These are phyloP conservation scores for Anguilla megastoma DNA, from an alignment of 2,797 vertebrate species.

Conservation along the genomic window DNA sequence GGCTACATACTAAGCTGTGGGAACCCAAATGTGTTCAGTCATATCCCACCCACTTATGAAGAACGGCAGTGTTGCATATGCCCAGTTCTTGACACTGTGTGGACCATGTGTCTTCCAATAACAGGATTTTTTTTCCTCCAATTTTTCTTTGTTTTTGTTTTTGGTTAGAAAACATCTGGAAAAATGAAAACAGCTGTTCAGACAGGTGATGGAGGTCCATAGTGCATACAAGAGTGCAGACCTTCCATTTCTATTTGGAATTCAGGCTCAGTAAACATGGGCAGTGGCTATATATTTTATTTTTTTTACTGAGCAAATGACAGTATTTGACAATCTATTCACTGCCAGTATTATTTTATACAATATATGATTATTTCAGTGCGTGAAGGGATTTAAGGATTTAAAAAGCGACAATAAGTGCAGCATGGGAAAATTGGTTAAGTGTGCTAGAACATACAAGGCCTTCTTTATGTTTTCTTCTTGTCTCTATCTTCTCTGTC, in stretches of 20 bases:
- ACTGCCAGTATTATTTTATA: neutral
- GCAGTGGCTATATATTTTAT: neutral
- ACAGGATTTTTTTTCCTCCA: too few relatives aligned
- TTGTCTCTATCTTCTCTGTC: neutral
- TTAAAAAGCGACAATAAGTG: neutral
- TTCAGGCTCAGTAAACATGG: neutral
- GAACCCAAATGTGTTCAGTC: neutral
- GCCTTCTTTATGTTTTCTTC: neutral
- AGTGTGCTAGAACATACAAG: neutral
- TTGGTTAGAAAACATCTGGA: too few relatives aligned
- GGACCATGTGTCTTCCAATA: too few relatives aligned
- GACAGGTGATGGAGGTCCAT: neutral
- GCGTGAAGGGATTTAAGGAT: neutral
- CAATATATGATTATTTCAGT: neutral
- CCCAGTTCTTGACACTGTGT: too few relatives aligned
- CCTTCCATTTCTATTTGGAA: neutral
- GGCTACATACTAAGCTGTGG: neutral
- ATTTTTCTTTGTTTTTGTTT: too few relatives aligned
- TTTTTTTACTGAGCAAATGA: neutral
- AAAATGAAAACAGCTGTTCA: neutral
- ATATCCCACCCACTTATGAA: neutral
- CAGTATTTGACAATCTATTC: neutral
- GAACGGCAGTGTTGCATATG: neutral
- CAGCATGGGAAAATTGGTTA: neutral
- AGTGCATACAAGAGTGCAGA: neutral